Percentiles rank a stretch among this genome's conserved stretches.
Conservation (phyloP, 1,140 invertebrate genomes). For the Cecropterus lyciades region DNA sequence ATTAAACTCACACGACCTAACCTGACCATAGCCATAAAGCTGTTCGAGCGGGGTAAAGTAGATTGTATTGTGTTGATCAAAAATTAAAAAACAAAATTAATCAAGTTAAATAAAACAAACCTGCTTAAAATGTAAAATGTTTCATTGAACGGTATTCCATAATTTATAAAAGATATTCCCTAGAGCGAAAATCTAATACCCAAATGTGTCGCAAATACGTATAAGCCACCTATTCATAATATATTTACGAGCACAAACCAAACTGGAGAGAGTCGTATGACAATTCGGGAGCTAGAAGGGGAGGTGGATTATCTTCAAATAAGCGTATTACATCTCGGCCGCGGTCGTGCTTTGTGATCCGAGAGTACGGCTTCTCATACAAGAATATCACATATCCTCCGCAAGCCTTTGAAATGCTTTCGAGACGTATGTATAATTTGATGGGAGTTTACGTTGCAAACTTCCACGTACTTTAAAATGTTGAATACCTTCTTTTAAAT, state of each 20-base stretch:
- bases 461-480: too few relatives aligned
- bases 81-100: too few relatives aligned
- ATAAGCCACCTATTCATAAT: constrained; percentile 4
- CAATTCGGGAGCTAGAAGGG: constrained; percentile 39
- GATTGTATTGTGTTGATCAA: too few relatives aligned
- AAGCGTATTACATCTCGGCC: constrained; percentile 61
- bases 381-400: constrained; percentile 27
- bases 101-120: too few relatives aligned
- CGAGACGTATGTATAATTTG: constrained; percentile 12
- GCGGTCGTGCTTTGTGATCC: constrained; percentile 55
- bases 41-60: too few relatives aligned
- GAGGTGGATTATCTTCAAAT: constrained; percentile 61
- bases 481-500: not conserved
- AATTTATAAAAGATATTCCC: constrained; percentile 1
- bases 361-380: constrained; percentile 51
- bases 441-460: constrained; percentile 2
- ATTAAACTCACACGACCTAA: too few relatives aligned
- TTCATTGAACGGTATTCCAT: too few relatives aligned
- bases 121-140: too few relatives aligned
- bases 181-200: not conserved
- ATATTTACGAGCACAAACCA: constrained; percentile 5
- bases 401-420: constrained; percentile 25
- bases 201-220: constrained; percentile 6
- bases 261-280: constrained; percentile 1
- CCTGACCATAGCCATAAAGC: too few relatives aligned